Evolutionary conservation across 2,113 vertebrate species (phyloP), one percentile per base, ranked within the genome.

Genomic region (Tonatia bakeri): DNA sequence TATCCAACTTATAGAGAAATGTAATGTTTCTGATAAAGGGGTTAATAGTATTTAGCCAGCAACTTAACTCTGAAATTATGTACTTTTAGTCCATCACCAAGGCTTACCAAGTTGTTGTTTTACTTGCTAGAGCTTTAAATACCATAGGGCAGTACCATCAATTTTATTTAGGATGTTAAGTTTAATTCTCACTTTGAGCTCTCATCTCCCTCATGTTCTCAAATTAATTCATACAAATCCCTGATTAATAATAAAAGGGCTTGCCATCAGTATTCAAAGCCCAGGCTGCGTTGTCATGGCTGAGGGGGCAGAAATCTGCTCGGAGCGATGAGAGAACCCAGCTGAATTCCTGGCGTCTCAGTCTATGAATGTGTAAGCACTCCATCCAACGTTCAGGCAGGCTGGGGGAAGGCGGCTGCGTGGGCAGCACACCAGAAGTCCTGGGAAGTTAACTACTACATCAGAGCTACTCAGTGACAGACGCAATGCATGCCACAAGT

Each of bases 301-400:
- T 99, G 98, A 98, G 97, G 98, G 97, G 98, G 93, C 98, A 98
- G 98, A 99, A 99, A 99, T 98, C 98, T 99, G 98, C 98, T 99
- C 96, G 97, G 98, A 97, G 98, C 97, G 98, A 94, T 90, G 95
- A 94, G 92, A 98, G 98, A 98, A 97, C 98, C 98, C 98, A 98
- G 97, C 98, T 98, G 98, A 99, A 99, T 99, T 99, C 98, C 90
- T 87, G 92, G 97, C 73, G 98, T 98, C 98, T 99, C 98, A 98
- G 98, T 98, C 99, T 98, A 98, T 99, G 98, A 99, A 99, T 99
- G 98, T 91, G 97, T 99, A 99, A 99, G 98, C 98, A 98, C 98
- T 98, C 98, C 98, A 98, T 98, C 98, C 96, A 96, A 73, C 47
- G 94, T 95, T 95, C 91, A 96, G 97, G 85, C 97, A 96, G 97